Percentiles rank a stretch among this genome's conserved stretches.
Evolutionary conservation across 2,888 invertebrate genomes (phyloP).

Genomic region (Rhamnusium bicolor): DNA sequence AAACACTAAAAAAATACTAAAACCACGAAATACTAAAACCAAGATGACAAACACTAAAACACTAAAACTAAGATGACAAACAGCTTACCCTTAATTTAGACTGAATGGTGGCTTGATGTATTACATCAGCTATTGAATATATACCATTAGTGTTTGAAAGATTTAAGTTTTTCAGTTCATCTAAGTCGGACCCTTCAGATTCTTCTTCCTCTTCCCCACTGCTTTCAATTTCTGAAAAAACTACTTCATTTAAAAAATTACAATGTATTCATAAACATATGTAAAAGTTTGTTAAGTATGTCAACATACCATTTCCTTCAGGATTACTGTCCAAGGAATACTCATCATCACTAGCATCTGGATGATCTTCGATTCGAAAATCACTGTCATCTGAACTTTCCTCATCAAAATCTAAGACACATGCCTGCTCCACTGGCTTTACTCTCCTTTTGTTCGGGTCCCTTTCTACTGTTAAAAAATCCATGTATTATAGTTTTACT

Average conservation of each 20-base stretch:
- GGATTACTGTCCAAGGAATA: constrained; percentile 79
- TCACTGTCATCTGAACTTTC: constrained; percentile 96
- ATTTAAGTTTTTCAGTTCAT: constrained; percentile 58
- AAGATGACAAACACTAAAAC: not conserved
- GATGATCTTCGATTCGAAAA: constrained; percentile 91
- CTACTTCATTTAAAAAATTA: not conserved
- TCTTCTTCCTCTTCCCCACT: constrained; percentile 66
- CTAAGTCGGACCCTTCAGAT: constrained; percentile 64
- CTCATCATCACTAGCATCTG: constrained; percentile 85
- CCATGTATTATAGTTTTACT: constrained; percentile 36
- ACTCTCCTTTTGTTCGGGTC: constrained; percentile 87
- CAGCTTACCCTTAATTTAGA: constrained; percentile 56
- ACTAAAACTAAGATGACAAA: not conserved
- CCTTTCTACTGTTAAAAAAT: constrained; percentile 73
- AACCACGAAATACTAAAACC: no score
- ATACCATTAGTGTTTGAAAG: constrained; percentile 63
- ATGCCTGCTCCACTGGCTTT: constrained; percentile 84
- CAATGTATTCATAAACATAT: no score
- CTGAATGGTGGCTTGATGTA: constrained; percentile 69
- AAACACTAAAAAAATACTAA: no score
- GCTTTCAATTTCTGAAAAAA: constrained; percentile 55
- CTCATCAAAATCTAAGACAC: constrained; percentile 88
- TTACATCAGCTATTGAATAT: constrained; percentile 72
- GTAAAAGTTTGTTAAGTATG: not conserved
- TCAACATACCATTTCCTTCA: constrained; percentile 70